Base-by-base conservation (phyloP, 2,797 vertebrate species). In the Chelonia mydas region DNA sequence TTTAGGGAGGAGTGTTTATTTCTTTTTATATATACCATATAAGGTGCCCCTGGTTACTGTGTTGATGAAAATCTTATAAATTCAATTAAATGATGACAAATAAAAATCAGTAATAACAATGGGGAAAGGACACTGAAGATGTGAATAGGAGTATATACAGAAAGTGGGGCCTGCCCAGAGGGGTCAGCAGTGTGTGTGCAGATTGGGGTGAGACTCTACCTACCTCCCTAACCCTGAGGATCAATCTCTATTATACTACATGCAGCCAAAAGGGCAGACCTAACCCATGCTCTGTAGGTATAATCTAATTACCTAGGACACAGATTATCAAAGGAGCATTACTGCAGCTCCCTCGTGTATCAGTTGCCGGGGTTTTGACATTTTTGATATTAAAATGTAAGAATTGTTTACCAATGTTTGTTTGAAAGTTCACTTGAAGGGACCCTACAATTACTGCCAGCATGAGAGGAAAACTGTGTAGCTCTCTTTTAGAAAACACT, bases 261-360 rank as follows among this genome's bases (percentile, higher is more conserved):
- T 61, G 21, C 5, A 88, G n/a, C 37, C 7, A 0, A 31, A 68
- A 83, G 3, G 1, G 2, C n/a, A 6, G 0, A 80, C 54, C 0
- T 6, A 85, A 21, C 0, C 49, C 78, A 8, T 0, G 3, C 9
- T n/a, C n/a, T 37, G 3, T 2, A 2, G 3, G 0, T 25, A 68
- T 10, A 57, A 55, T 1, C 37, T 47, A 25, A 41, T 78, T 92
- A 47, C 15, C 17, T 55, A 80, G 8, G 4, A 68, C 1, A 81
- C 78, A 51, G 86, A 77, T 15, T 53, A 81, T 76, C 5, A 2
- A 3, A 25, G 76, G 68, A 59, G 0, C 3, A 54, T 15, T 87
- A 79, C 57, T 3, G 3, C 3, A 49, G 1, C 17, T 91, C 9
- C 55, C 93, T 80, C 3, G 17, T 11, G 2, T 50, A 87, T 17